Percentiles rank a stretch among this genome's conserved stretches.
Conservation (phyloP, 1,140 invertebrate genomes). For the Anastatus disparis region DNA sequence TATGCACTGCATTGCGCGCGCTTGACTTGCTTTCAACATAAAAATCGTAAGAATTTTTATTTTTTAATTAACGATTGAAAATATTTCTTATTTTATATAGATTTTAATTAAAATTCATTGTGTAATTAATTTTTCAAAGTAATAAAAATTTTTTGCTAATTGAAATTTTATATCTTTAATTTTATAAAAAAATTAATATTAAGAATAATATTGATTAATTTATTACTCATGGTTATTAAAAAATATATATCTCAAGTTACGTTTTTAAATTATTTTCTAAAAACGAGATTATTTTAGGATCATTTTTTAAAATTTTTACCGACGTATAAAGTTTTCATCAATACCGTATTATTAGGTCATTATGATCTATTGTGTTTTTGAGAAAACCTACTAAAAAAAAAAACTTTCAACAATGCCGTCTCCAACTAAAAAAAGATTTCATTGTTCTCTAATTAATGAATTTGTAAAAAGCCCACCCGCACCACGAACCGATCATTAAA, state of each 20-base stretch:
- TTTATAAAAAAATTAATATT: no score
- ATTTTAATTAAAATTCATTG: neutral
- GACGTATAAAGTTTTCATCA: neutral
- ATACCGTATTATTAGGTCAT: neutral
- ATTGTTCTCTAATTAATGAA: constrained; percentile 38
- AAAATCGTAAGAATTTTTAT: neutral
- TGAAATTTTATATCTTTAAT: neutral
- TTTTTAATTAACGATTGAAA: constrained; percentile 10
- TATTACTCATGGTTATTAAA: no score
- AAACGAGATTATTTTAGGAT: no score
- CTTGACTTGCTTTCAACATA: constrained; percentile 2
- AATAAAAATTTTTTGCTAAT: neutral
- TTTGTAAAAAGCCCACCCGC: constrained; percentile 22
- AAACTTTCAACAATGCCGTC: constrained; percentile 6
- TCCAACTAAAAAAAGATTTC: no score
- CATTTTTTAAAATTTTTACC: no score
- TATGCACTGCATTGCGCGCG: neutral
- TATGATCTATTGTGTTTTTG: constrained; percentile 11
- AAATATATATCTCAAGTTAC: no score
- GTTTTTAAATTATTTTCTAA: no score
- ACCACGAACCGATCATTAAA: constrained; percentile 28
- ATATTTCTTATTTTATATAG: no score
- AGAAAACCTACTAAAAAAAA: constrained; percentile 9
- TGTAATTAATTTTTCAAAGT: neutral
- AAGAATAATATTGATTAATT: no score